Evolutionary conservation across 2,113 vertebrate species (phyloP).

Genomic region (Atlantisia rogersi): DNA sequence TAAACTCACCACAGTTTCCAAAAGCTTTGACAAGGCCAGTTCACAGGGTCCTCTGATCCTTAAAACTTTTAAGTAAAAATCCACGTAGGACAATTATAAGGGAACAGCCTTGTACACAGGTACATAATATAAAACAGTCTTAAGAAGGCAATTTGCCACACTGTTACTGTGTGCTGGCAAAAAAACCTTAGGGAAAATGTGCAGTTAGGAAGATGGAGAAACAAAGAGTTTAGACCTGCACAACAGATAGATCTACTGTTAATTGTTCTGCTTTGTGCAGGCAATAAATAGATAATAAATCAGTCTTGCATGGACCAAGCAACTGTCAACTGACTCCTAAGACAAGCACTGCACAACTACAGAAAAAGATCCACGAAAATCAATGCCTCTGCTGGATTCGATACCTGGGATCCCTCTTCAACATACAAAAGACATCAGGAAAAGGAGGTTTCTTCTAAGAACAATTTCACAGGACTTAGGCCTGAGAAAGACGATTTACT

Average conservation of each 20-base stretch:
- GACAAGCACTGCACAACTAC: not conserved
- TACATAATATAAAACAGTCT: not conserved
- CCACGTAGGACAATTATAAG: not conserved
- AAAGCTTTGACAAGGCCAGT: not conserved
- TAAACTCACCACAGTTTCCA: not conserved
- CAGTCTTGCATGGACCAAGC: not conserved
- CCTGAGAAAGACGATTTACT: not conserved
- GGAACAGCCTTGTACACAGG: not conserved
- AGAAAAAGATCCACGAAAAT: not conserved
- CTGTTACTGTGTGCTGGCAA: not conserved
- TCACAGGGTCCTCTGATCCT: not conserved
- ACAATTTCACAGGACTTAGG: not conserved
- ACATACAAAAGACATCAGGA: not conserved
- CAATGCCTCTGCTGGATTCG: not conserved
- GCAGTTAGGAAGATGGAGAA: not conserved
- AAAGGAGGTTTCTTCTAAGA: not conserved
- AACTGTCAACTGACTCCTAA: not conserved
- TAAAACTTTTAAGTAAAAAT: slow-evolving; percentile 2
- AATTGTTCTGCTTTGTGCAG: not conserved
- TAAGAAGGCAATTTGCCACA: not conserved
- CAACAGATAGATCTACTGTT: not conserved
- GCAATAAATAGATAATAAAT: not conserved
- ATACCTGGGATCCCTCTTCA: not conserved
- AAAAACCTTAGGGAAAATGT: not conserved
- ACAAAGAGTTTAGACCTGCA: not conserved